A percentile compares a stretch with the other conserved stretches of the same genome.
Conservation (phyloP, 1,140 invertebrate species). For the Drosophila fuyamai region DNA sequence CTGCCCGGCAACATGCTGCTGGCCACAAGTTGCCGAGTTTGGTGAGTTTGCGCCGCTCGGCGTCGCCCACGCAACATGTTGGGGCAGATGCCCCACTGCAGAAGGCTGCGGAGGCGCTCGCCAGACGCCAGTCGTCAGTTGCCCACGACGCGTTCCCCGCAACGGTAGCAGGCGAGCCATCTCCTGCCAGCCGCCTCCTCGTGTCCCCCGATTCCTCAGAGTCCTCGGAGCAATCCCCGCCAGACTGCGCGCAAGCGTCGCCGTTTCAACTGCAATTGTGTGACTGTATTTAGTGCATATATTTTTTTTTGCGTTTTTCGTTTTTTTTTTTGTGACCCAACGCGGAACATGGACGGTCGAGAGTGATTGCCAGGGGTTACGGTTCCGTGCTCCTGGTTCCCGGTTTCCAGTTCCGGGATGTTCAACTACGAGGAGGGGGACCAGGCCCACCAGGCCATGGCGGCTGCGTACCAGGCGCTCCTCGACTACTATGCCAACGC, state of each 20-base stretch:
- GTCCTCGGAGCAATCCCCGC: not conserved
- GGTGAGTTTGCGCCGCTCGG: slow-evolving; percentile 45
- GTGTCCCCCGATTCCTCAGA: slow-evolving; percentile 7
- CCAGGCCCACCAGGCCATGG: slow-evolving; percentile 12
- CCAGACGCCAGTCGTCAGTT: slow-evolving; percentile 41
- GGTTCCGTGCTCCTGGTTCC: not conserved
- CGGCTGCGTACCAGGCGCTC: slow-evolving; percentile 52
- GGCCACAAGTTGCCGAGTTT: slow-evolving; percentile 32
- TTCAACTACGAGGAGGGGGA: slow-evolving; percentile 16
- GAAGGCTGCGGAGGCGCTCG: not conserved
- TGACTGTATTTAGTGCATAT: slow-evolving; percentile 2
- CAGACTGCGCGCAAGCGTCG: slow-evolving; percentile 38
- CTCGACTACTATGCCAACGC: slow-evolving; percentile 65
- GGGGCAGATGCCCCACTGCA: not conserved
- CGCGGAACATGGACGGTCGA: slow-evolving; percentile 4
- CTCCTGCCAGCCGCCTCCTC: slow-evolving; percentile 21
- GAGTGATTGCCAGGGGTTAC: not conserved
- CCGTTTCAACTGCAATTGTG: slow-evolving; percentile 3
- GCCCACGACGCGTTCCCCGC: slow-evolving; percentile 61
- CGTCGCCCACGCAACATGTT: slow-evolving; percentile 40
- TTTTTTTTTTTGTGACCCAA: slow-evolving; percentile 9
- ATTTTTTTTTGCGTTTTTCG: not conserved
- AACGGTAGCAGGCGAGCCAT: slow-evolving; percentile 53
- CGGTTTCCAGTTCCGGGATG: slow-evolving; percentile 5
- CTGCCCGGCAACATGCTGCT: slow-evolving; percentile 28